Conservation (phyloP, 2,113 vertebrate genomes). For the Eira barbara region DNA sequence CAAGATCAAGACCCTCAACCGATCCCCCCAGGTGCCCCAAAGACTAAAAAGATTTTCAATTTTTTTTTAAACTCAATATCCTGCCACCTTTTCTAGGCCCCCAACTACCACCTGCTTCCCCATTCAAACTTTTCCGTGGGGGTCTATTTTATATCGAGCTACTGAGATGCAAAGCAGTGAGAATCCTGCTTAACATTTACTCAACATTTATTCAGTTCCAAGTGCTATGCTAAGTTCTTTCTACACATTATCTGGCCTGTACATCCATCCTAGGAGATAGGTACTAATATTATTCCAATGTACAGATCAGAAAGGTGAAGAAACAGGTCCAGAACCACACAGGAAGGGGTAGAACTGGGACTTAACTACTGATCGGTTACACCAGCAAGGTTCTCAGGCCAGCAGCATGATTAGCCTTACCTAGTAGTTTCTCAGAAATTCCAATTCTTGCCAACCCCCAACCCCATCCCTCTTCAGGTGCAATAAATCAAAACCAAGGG, state of each 20-base stretch:
- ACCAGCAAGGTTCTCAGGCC: neutral
- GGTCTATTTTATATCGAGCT: neutral
- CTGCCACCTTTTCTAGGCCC: neutral
- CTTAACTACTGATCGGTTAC: neutral
- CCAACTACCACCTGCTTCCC: neutral
- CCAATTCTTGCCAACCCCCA: neutral
- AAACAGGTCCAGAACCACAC: neutral
- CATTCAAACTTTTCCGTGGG: neutral
- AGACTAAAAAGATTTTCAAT: neutral
- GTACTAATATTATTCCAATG: neutral
- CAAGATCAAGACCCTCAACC: neutral
- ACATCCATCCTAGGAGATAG: neutral
- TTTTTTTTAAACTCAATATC: neutral
- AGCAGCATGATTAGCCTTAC: neutral
- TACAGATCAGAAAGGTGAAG: neutral
- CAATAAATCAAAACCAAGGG: neutral
- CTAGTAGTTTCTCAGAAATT: neutral
- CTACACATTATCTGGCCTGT: neutral
- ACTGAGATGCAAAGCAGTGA: neutral
- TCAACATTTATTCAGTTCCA: neutral
- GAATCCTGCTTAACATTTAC: neutral
- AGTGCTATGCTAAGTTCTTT: neutral
- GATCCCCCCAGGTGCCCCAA: neutral
- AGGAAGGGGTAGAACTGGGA: neutral
- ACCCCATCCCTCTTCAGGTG: neutral